phyloP scores from a whole-genome alignment of 1,140 invertebrate genomes.

The Drosophila subobscura region DNA sequence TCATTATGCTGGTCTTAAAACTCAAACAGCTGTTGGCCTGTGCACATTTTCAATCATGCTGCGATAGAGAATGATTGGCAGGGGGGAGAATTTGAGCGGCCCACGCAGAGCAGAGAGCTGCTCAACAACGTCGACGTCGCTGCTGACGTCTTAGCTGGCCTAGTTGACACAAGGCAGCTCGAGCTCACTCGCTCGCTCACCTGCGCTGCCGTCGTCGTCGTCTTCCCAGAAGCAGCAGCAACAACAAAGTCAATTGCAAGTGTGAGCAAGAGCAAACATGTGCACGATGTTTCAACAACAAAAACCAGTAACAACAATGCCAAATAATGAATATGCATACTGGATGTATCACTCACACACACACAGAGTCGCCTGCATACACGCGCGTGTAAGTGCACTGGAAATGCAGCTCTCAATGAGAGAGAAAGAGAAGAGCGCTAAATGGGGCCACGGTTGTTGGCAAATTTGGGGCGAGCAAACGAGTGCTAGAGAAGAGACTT shows the following conservation, averaged over 20 bases:
- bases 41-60: slow-evolving; percentile 6
- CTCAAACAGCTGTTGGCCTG: slow-evolving; percentile 45
- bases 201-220: slow-evolving; percentile 34
- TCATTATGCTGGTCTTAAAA: slow-evolving; percentile 2
- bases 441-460: slow-evolving; percentile 70
- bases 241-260: slow-evolving; percentile 43
- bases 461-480: slow-evolving; percentile 65
- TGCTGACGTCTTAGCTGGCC: slow-evolving; percentile 34
- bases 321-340: slow-evolving; percentile 57
- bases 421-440: slow-evolving; percentile 26
- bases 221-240: slow-evolving; percentile 14
- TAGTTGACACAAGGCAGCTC: slow-evolving; percentile 39
- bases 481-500: slow-evolving; percentile 39
- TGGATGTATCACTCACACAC: slow-evolving; percentile 22
- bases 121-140: slow-evolving; percentile 5
- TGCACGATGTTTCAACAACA: slow-evolving; percentile 17
- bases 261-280: slow-evolving; percentile 39
- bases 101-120: slow-evolving; percentile 40
- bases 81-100: slow-evolving; percentile 18
- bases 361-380: slow-evolving; percentile 4
- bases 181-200: slow-evolving; percentile 25
- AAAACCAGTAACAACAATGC: slow-evolving; percentile 53
- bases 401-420: slow-evolving; percentile 43
- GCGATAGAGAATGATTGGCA: too few species aligned
- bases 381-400: slow-evolving; percentile 14